Conservation (phyloP, 2,797 vertebrate genomes). For the Acrossocheilus wenchowensis region DNA sequence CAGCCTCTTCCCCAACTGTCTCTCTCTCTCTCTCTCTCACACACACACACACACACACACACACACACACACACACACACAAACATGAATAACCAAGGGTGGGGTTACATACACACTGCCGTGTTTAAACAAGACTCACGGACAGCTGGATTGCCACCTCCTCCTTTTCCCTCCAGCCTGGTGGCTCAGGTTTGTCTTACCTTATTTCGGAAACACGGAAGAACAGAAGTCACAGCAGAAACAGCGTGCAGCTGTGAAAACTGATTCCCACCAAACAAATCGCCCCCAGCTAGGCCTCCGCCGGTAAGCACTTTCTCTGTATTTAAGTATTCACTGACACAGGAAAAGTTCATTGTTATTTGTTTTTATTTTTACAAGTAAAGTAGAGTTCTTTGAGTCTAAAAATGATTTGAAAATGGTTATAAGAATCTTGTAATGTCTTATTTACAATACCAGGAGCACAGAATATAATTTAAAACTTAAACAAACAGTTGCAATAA, state of each 20-base stretch:
- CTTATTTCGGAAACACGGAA: constrained; percentile 20
- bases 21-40: not conserved
- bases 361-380: not conserved
- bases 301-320: constrained; percentile 35
- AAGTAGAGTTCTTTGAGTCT: not conserved
- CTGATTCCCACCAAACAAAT: not conserved
- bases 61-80: not conserved
- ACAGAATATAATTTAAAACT: not conserved
- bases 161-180: constrained; percentile 22
- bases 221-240: constrained; percentile 13
- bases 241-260: constrained; percentile 6
- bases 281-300: not conserved
- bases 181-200: constrained; percentile 35
- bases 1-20: not conserved
- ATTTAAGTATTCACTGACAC: not conserved
- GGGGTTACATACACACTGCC: constrained; percentile 34
- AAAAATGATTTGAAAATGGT: not conserved
- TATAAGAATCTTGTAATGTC: not conserved
- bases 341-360: not conserved
- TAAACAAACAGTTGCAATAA: not conserved
- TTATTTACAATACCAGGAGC: not conserved
- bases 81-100: constrained; percentile 41
- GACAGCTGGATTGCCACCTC: constrained; percentile 34
- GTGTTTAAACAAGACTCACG: constrained; percentile 38
- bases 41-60: not conserved